phyloP scores from a whole-genome alignment of 2,113 vertebrate genomes.

The Clarias macrocephalus region DNA sequence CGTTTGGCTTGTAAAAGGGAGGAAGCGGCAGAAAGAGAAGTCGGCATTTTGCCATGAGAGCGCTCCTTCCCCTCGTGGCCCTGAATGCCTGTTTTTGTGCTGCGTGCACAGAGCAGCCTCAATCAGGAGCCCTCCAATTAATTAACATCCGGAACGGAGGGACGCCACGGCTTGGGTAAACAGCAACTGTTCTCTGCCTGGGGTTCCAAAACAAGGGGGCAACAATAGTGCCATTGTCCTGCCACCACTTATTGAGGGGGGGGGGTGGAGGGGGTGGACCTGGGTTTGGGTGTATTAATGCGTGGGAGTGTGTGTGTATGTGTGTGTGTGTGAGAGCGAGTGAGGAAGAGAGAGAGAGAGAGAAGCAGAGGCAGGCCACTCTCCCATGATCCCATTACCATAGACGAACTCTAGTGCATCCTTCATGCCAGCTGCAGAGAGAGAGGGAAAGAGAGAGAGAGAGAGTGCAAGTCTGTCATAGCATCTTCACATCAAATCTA shows the following conservation, averaged over 20 bases:
- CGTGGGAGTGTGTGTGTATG: slow-evolving; percentile 39
- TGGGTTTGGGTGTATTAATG: slow-evolving; percentile 32
- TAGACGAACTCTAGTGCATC: slow-evolving; percentile 49
- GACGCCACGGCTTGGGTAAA: slow-evolving; percentile 82
- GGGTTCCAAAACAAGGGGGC: slow-evolving; percentile 74
- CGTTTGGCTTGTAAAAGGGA: slow-evolving; percentile 55
- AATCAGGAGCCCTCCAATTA: slow-evolving; percentile 80
- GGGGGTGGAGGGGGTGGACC: slow-evolving; percentile 55
- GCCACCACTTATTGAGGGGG: slow-evolving; percentile 78
- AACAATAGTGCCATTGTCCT: slow-evolving; percentile 87
- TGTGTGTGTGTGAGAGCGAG: background rate
- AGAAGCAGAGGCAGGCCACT: slow-evolving; percentile 54
- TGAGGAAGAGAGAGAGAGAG: background rate
- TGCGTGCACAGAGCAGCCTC: slow-evolving; percentile 72
- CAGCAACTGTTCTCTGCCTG: slow-evolving; percentile 80
- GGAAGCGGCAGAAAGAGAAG: slow-evolving; percentile 50
- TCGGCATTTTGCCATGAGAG: slow-evolving; percentile 51
- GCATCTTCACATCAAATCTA: slow-evolving; percentile 83
- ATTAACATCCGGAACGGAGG: slow-evolving; percentile 77
- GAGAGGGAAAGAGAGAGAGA: slow-evolving; percentile 75
- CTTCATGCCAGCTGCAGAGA: slow-evolving; percentile 52
- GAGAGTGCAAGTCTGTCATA: slow-evolving; percentile 86
- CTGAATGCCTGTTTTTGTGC: slow-evolving; percentile 73
- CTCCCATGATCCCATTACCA: slow-evolving; percentile 74
- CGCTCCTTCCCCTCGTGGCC: slow-evolving; percentile 61